These are phyloP conservation scores for Condylura cristata DNA, from an alignment of 2,113 vertebrate species.

Conservation along the genomic window DNA sequence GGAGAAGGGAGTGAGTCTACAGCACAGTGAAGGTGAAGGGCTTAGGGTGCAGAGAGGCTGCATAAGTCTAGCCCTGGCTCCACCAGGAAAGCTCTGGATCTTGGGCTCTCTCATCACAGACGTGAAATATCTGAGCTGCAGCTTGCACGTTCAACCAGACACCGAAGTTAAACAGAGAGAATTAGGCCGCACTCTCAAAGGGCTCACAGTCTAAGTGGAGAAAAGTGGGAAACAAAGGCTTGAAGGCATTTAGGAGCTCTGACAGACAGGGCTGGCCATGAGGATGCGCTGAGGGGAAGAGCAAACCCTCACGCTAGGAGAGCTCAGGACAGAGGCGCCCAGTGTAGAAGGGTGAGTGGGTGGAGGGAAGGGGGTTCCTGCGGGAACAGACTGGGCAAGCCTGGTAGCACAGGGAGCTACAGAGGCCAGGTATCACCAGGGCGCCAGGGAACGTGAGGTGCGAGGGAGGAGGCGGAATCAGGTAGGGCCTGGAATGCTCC, in stretches of 20 bases:
- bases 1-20: fast-evolving
- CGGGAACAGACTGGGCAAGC: not conserved
- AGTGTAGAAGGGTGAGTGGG: not conserved
- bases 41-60: not conserved
- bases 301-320: fast-evolving
- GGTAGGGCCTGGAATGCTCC: not conserved
- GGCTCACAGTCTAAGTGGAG: not conserved
- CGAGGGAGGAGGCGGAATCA: fast-evolving
- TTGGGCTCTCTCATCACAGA: not conserved
- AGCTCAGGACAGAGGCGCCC: fast-evolving
- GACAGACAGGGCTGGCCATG: not conserved
- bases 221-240: not conserved
- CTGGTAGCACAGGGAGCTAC: too few species aligned
- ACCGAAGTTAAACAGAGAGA: not conserved
- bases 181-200: not conserved
- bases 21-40: not conserved
- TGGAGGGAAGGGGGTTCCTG: not conserved
- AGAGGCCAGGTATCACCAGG: fast-evolving
- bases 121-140: not conserved
- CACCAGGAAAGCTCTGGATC: not conserved
- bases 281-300: not conserved
- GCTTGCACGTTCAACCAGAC: not conserved
- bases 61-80: not conserved
- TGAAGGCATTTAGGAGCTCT: not conserved
- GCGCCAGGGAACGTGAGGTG: fast-evolving